Conservation (phyloP, 2,113 vertebrate species). For the Pantherophis guttatus region DNA sequence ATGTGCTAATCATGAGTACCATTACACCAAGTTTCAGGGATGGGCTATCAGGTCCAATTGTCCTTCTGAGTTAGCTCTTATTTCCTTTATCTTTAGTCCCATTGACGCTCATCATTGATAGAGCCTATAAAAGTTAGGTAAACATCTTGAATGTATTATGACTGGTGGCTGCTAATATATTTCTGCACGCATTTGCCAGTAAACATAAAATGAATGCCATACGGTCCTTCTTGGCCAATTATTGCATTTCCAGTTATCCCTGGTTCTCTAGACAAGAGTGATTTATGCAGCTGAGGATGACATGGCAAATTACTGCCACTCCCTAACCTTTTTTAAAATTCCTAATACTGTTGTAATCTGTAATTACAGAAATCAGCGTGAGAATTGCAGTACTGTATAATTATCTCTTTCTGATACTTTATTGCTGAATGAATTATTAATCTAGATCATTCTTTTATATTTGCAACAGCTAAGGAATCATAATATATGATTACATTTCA, state of each 20-base stretch:
- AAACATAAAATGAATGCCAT: slow-evolving; percentile 33
- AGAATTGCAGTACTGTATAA: slow-evolving; percentile 81
- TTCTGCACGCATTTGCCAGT: slow-evolving; percentile 42
- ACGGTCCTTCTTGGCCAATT: slow-evolving; percentile 53
- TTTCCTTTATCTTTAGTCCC: background rate
- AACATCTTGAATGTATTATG: slow-evolving; percentile 49
- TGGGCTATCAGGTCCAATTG: background rate
- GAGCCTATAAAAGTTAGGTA: slow-evolving; percentile 38
- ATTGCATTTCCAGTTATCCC: slow-evolving; percentile 73
- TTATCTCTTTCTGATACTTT: slow-evolving; percentile 81
- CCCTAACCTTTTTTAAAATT: slow-evolving; percentile 81
- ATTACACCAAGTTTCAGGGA: background rate
- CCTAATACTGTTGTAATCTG: slow-evolving; percentile 82
- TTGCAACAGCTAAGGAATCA: slow-evolving; percentile 71
- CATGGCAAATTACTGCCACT: slow-evolving; percentile 78
- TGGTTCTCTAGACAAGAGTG: slow-evolving; percentile 67
- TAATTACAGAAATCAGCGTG: slow-evolving; percentile 84
- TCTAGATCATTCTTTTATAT: slow-evolving; percentile 83
- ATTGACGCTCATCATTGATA: background rate
- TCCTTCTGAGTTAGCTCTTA: background rate
- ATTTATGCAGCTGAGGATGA: slow-evolving; percentile 76
- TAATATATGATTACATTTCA: slow-evolving; percentile 81
- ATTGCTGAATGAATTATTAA: slow-evolving; percentile 87
- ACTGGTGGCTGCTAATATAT: slow-evolving; percentile 48
- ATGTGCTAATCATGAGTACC: background rate